Evolutionary conservation across 2,113 vertebrate genomes (phyloP), one percentile per base, ranked within the genome.

Genomic region (Mystacornis crossleyi): DNA sequence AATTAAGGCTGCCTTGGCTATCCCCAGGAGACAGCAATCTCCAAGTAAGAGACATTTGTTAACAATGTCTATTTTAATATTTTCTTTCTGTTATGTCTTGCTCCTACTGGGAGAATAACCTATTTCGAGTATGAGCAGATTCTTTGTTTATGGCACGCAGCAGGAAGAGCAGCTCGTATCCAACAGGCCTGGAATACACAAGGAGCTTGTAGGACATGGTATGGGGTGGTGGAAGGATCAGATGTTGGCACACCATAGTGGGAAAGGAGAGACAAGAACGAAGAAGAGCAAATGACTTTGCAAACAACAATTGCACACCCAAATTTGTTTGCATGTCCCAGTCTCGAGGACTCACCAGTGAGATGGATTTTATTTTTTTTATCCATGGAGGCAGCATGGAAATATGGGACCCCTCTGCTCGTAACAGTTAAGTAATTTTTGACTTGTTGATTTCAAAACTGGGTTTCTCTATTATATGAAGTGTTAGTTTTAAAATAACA

Each of bases 71-170:
- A 18, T 40, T 96, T 91, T 90, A 79, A 93, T 90, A 74, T 60
- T 0, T 4, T 51, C 78, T 96, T 89, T 84, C 65, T 87, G 43
- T 84, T 90, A 60, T 48, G 73, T n/a, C n/a, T 47, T 40, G 26
- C 17, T 95, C 90, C 87, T 91, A 64, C 77, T 81, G 84, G 73
- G 90, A 95, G 38, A 74, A 79, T 58, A 87, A 95, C 89, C 84
- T 86, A 3, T 86, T 93, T 38, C 58, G 86, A 74, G 72, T 29
- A 45, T 24, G 43, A 91, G 65, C 86, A 94, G 93, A 89, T 57
- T 92, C 75, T 53, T 43, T 70, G 82, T 83, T 89, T 70, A 50
- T 23, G 64, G 42, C 12, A 15, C 14, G 0, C 83, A 83, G 89
- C 33, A 8, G 84, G 92, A 66, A 31, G 42, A 95, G 51, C 89